These are phyloP conservation scores for Malaclemys terrapin DNA, from an alignment of 2,113 vertebrate genomes.

Conservation along the genomic window DNA sequence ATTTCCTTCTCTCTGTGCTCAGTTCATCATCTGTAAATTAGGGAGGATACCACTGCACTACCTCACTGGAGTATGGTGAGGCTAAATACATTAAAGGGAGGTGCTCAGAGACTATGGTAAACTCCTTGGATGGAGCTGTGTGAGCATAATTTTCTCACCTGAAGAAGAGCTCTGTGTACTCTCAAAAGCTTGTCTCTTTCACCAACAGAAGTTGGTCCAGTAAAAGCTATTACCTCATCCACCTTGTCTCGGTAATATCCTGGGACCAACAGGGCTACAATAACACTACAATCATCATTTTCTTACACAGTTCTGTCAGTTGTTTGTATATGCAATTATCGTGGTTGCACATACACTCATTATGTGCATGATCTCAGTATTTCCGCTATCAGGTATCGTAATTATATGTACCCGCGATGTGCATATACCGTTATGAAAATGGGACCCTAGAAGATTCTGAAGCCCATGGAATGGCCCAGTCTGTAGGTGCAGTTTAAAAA, in stretches of 20 bases:
- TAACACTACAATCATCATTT: not conserved
- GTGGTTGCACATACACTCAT: not conserved
- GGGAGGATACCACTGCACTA: not conserved
- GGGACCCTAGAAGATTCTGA: not conserved
- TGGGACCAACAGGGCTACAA: not conserved
- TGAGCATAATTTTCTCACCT: not conserved
- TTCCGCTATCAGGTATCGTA: accelerated
- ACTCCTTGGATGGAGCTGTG: not conserved
- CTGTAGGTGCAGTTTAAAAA: not conserved
- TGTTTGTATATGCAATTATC: not conserved
- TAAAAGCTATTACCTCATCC: not conserved
- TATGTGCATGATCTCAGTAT: accelerated
- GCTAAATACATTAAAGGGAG: not conserved
- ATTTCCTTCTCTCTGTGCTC: not conserved
- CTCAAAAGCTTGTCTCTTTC: not conserved
- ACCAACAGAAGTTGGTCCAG: not conserved
- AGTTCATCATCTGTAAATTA: not conserved
- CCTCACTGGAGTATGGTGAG: not conserved
- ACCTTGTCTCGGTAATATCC: not conserved
- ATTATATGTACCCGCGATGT: accelerated
- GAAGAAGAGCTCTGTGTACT: not conserved
- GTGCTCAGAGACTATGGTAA: not conserved
- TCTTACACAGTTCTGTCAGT: not conserved
- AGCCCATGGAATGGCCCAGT: not conserved
- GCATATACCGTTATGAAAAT: not conserved